Evolutionary conservation across 2,113 vertebrate genomes (phyloP).

Genomic region (Ammodytes marinus): DNA sequence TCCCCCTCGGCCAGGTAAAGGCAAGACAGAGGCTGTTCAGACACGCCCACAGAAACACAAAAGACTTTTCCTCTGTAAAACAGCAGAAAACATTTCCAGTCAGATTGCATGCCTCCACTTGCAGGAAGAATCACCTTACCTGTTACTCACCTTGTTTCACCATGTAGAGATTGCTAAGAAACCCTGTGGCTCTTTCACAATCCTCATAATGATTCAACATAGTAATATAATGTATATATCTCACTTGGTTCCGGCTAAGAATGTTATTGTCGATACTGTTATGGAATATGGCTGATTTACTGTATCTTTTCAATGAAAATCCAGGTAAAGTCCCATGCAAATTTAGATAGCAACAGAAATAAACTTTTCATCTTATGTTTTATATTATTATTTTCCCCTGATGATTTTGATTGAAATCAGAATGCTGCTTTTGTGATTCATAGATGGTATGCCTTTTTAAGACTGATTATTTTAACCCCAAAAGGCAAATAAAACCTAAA

Average conservation of each 20-base stretch:
- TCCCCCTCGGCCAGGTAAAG: conserved; percentile 17
- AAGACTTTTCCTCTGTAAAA: background rate
- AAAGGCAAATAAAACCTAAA: background rate
- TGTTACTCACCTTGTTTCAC: background rate
- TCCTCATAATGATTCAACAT: background rate
- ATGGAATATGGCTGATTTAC: background rate
- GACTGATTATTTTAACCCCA: background rate
- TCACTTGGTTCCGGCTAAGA: background rate
- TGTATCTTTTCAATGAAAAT: background rate
- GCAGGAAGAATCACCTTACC: conserved; percentile 4
- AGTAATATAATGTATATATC: background rate
- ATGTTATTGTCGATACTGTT: background rate
- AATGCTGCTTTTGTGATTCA: background rate
- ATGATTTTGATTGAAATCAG: background rate
- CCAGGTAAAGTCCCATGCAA: background rate
- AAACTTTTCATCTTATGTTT: background rate
- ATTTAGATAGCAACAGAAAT: background rate
- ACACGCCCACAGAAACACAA: conserved; percentile 46
- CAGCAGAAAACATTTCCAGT: background rate
- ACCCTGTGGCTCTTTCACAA: background rate
- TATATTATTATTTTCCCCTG: background rate
- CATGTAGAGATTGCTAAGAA: conserved; percentile 9
- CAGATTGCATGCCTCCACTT: conserved; percentile 28
- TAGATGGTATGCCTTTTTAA: background rate
- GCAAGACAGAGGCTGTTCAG: background rate